A percentile compares a stretch with the other conserved stretches of the same genome.
Evolutionary conservation across 92 coral and sea anemone genomes (phyloP).

Genomic region (Virgularia gustaviana): DNA sequence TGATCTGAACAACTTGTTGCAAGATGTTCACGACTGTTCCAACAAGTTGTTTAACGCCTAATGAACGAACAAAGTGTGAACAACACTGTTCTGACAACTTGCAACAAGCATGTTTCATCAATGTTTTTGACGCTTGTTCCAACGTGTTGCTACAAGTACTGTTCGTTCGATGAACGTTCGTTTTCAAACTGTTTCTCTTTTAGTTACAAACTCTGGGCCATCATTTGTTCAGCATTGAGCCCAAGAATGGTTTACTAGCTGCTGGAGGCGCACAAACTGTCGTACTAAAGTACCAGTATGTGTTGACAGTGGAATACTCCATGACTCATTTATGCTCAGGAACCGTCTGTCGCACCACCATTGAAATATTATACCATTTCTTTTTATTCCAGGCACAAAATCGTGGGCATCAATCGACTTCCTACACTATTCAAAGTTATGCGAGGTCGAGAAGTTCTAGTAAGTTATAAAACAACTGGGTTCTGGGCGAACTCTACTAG

Average conservation of each 20-base stretch:
- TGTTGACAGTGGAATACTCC: neutral
- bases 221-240: slow-evolving; percentile 78
- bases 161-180: neutral
- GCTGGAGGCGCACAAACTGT: slow-evolving; percentile 79
- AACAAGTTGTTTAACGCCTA: no score
- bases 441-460: slow-evolving; percentile 93
- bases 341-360: neutral
- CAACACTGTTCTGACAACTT: no score
- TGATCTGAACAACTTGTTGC: no score
- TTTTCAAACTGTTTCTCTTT: neutral
- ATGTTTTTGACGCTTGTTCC: no score
- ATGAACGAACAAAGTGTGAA: no score
- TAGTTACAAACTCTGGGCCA: slow-evolving; percentile 97
- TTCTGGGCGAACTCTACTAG: no score
- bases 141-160: no score
- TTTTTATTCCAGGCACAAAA: slow-evolving; percentile 58
- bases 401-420: slow-evolving; percentile 78
- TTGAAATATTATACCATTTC: neutral
- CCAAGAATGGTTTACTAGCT: slow-evolving; percentile 70
- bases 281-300: slow-evolving; percentile 71
- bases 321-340: neutral
- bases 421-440: slow-evolving; percentile 81
- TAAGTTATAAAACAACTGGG: no score
- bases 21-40: no score
- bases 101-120: no score